Percentiles rank a stretch among this genome's conserved stretches.
Evolutionary conservation across 2,888 invertebrate species (phyloP).

Genomic region (Sinelater perroti): DNA sequence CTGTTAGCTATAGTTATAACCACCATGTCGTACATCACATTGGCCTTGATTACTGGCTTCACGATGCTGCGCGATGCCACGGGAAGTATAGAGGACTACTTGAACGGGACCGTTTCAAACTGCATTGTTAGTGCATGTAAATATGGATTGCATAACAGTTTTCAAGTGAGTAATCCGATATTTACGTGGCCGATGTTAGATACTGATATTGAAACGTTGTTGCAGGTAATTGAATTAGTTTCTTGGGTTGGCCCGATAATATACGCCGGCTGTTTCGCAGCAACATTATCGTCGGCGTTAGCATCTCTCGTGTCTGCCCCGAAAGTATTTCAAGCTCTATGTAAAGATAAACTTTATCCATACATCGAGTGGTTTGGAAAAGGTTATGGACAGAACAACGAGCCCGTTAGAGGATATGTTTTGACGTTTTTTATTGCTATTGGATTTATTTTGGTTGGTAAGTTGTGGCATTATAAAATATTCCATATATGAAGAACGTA

Average conservation of each 20-base stretch:
- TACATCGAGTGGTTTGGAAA: slow-evolving; percentile 90
- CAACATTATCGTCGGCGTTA: slow-evolving; percentile 94
- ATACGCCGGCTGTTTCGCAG: slow-evolving; percentile 96
- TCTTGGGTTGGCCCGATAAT: slow-evolving; percentile 91
- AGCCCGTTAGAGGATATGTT: slow-evolving; percentile 89
- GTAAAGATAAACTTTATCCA: slow-evolving; percentile 94
- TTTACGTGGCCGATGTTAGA: no score
- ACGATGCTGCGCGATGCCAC: slow-evolving; percentile 83
- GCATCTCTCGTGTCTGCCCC: slow-evolving; percentile 97
- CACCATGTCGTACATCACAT: slow-evolving; percentile 84
- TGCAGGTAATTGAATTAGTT: slow-evolving; percentile 82
- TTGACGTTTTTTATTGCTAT: slow-evolving; percentile 92
- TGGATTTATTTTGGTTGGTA: slow-evolving; percentile 87
- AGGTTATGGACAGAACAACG: slow-evolving; percentile 82
- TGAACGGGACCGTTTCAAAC: slow-evolving; percentile 64
- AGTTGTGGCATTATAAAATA: slow-evolving; percentile 51
- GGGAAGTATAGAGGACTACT: slow-evolving; percentile 70
- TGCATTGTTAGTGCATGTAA: slow-evolving; percentile 61
- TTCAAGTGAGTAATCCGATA: slow-evolving; percentile 73
- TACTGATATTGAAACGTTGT: background rate
- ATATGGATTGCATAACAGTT: slow-evolving; percentile 81
- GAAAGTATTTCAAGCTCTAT: slow-evolving; percentile 92
- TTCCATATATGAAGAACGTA: no score
- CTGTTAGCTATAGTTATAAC: slow-evolving; percentile 89
- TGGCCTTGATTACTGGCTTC: slow-evolving; percentile 81